Percentiles rank a stretch among this genome's conserved stretches.
phyloP scores from a whole-genome alignment of 2,113 vertebrate genomes.

The Colaptes auratus region DNA sequence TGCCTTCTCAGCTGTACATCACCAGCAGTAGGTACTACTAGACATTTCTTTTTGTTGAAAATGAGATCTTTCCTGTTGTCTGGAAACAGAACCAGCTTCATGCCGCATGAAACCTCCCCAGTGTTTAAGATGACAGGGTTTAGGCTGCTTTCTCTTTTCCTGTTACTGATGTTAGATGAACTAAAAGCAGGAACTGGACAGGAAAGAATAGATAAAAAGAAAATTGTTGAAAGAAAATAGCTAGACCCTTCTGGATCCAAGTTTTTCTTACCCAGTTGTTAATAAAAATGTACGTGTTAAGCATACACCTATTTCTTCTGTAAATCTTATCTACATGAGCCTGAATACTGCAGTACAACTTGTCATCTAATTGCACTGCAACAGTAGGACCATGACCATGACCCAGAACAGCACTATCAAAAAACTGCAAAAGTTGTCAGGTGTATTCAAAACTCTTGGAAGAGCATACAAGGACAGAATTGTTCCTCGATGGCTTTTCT shows the following conservation, averaged over 20 bases:
- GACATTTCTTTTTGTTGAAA: neutral
- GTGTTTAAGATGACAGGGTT: neutral
- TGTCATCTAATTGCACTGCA: neutral
- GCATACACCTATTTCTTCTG: neutral
- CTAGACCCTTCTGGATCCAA: neutral
- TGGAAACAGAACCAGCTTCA: neutral
- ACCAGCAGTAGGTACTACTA: neutral
- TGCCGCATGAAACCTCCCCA: neutral
- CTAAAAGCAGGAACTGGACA: neutral
- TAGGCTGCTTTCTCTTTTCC: neutral
- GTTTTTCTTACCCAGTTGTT: fast-evolving
- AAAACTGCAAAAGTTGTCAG: neutral
- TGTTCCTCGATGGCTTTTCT: neutral
- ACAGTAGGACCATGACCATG: neutral
- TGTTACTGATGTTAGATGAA: neutral
- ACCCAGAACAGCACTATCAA: neutral
- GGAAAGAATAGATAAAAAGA: neutral
- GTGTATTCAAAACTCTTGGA: neutral
- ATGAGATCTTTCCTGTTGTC: neutral
- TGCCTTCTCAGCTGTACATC: neutral
- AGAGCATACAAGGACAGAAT: neutral
- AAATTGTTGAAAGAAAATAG: neutral
- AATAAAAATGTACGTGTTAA: neutral
- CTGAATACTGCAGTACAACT: neutral
- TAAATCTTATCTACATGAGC: neutral